These are phyloP conservation scores for Seira musarum DNA, from an alignment of 2,888 invertebrate genomes.

Conservation along the genomic window DNA sequence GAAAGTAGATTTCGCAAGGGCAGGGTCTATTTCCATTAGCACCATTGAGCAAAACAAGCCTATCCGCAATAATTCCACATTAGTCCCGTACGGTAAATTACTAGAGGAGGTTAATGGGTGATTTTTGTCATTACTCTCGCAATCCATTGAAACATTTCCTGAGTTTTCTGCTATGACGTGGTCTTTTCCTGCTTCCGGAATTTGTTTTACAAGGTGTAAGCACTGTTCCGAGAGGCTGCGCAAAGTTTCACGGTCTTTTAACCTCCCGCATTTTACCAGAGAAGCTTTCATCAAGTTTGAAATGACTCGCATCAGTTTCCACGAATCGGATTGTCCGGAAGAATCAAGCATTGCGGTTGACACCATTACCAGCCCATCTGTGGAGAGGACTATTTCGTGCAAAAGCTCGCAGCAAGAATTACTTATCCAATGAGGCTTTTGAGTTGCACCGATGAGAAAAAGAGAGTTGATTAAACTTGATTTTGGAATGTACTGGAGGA, in stretches of 20 bases:
- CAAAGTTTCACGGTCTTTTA: not conserved
- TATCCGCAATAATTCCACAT: slow-evolving; percentile 41
- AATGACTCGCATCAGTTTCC: slow-evolving; percentile 58
- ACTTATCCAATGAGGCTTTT: slow-evolving; percentile 60
- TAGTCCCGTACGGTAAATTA: slow-evolving; percentile 21
- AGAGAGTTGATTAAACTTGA: slow-evolving; percentile 55
- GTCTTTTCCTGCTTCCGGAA: not conserved
- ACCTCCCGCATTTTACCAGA: slow-evolving; percentile 18
- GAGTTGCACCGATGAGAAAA: slow-evolving; percentile 58
- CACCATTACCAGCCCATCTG: slow-evolving; percentile 54
- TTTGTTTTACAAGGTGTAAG: slow-evolving; percentile 29
- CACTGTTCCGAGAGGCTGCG: slow-evolving; percentile 30
- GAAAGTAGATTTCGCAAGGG: slow-evolving; percentile 38
- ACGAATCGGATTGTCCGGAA: slow-evolving; percentile 46
- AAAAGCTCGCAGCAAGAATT: slow-evolving; percentile 56
- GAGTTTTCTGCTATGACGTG: not conserved
- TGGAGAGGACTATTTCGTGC: slow-evolving; percentile 44
- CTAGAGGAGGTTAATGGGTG: not conserved
- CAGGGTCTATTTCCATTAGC: slow-evolving; percentile 49
- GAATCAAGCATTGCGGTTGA: slow-evolving; percentile 50
- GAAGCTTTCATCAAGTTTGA: slow-evolving; percentile 53
- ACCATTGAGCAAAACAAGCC: slow-evolving; percentile 48
- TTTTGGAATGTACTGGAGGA: slow-evolving; percentile 46
- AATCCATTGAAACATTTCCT: not conserved
- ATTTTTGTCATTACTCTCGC: not conserved